Conservation (phyloP, 2,797 vertebrate genomes). For the Notoglanidium macrostoma region DNA sequence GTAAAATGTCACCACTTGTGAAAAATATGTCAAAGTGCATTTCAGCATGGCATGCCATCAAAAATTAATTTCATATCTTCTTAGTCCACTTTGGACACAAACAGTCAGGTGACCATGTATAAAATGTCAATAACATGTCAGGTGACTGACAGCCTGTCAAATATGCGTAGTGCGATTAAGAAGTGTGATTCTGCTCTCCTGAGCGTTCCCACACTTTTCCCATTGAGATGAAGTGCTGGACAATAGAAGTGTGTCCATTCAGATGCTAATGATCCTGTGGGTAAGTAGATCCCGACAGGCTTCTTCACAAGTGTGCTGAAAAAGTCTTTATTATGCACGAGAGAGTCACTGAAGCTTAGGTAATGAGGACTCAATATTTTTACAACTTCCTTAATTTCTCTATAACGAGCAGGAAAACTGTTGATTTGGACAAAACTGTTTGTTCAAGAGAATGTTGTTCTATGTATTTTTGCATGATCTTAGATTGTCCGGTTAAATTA, state of each 20-base stretch:
- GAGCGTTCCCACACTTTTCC: constrained; percentile 46
- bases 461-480: background rate
- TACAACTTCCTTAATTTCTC: background rate
- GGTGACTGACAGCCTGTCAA: background rate
- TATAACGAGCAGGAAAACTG: background rate
- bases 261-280: constrained; percentile 42
- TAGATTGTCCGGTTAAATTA: background rate
- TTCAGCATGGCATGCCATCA: background rate
- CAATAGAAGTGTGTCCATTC: constrained; percentile 40
- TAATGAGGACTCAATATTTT: background rate
- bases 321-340: background rate
- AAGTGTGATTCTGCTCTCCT: constrained; percentile 43
- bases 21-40: background rate
- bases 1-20: background rate
- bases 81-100: no score
- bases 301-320: constrained; percentile 21
- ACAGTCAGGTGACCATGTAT: background rate
- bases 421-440: background rate
- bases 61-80: background rate
- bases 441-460: background rate
- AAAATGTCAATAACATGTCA: background rate
- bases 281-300: background rate
- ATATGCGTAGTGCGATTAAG: background rate
- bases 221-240: background rate
- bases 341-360: background rate